Evolutionary conservation across 2,797 vertebrate genomes (phyloP).

Genomic region (Emys orbicularis): DNA sequence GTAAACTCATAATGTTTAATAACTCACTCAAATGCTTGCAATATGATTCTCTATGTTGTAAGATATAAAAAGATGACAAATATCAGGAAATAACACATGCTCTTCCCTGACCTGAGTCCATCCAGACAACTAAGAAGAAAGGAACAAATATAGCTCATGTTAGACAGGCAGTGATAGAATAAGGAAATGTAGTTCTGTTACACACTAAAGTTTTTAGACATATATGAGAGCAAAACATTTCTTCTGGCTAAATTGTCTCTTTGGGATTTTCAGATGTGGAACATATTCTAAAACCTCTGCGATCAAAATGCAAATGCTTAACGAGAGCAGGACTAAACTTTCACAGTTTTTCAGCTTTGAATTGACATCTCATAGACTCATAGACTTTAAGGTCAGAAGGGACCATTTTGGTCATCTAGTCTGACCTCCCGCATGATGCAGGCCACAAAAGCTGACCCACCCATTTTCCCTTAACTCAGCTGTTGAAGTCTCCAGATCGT

Average conservation of each 20-base stretch:
- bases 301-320: not conserved
- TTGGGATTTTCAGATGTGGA: not conserved
- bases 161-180: not conserved
- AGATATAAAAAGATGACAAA: not conserved
- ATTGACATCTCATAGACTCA: too few species aligned
- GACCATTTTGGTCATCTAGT: too few species aligned
- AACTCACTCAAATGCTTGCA: not conserved
- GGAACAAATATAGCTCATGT: not conserved
- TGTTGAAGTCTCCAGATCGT: too few species aligned
- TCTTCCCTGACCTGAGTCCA: not conserved
- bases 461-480: too few species aligned
- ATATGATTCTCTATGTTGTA: not conserved
- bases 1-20: fast-evolving
- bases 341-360: not conserved
- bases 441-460: too few species aligned
- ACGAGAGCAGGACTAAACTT: fast-evolving
- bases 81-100: not conserved
- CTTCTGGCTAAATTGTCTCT: not conserved
- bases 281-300: not conserved
- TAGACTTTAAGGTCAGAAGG: too few species aligned
- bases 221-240: not conserved
- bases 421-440: too few species aligned
- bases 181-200: not conserved
- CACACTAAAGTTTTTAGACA: not conserved
- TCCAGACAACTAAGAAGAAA: not conserved